Conservation (phyloP, 2,888 invertebrate species). For the Drosophila algonquin region DNA sequence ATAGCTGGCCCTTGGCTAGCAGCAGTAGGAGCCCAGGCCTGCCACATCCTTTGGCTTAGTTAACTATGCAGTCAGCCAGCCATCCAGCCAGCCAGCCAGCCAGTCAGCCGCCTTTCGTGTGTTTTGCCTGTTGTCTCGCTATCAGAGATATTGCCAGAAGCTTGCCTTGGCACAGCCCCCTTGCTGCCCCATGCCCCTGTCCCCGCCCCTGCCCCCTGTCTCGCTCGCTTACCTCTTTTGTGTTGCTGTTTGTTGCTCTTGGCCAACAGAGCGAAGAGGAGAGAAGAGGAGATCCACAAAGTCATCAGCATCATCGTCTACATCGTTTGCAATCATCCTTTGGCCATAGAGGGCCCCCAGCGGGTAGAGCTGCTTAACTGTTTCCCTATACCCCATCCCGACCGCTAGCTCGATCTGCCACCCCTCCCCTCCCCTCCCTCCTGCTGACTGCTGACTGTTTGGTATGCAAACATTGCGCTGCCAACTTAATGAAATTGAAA, state of each 20-base stretch:
- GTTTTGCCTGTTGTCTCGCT: slow-evolving; percentile 52
- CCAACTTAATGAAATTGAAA: slow-evolving; percentile 78
- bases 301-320: slow-evolving; percentile 49
- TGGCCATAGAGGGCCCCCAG: slow-evolving; percentile 38
- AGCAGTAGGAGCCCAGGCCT: slow-evolving; percentile 18
- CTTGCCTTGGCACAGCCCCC: slow-evolving; percentile 34
- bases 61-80: slow-evolving; percentile 46
- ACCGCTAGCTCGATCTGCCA: slow-evolving; percentile 32
- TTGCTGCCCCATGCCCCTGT: background rate
- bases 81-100: background rate
- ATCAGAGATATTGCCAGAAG: slow-evolving; percentile 69
- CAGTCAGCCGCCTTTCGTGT: slow-evolving; percentile 41
- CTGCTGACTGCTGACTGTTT: slow-evolving; percentile 31
- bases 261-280: slow-evolving; percentile 45
- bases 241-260: slow-evolving; percentile 58
- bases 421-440: slow-evolving; percentile 9
- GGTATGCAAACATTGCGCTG: slow-evolving; percentile 73
- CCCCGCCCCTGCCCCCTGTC: background rate
- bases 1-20: slow-evolving; percentile 44
- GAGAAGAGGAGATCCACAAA: slow-evolving; percentile 41
- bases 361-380: slow-evolving; percentile 71
- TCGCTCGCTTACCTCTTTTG: slow-evolving; percentile 57
- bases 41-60: slow-evolving; percentile 50
- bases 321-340: slow-evolving; percentile 22
- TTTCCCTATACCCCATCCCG: slow-evolving; percentile 49